A percentile compares a stretch with the other conserved stretches of the same genome.
Conservation (phyloP, 1,140 invertebrate genomes). For the Ips nitidus region DNA sequence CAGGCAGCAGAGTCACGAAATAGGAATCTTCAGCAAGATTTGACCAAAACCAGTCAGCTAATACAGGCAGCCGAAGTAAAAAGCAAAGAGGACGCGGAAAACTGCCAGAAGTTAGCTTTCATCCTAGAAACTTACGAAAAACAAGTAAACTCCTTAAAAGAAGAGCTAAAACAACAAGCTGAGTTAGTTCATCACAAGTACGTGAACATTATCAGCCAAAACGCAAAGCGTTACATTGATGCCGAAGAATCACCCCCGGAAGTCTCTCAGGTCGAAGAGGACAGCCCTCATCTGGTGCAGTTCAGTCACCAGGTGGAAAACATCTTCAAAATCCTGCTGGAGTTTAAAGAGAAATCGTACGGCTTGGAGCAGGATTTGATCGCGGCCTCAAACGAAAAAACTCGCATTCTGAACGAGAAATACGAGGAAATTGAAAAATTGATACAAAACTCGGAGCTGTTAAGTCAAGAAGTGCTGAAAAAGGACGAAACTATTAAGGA, state of each 20-base stretch:
- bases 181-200: conserved; percentile 41
- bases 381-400: conserved; percentile 47
- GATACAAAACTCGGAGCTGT: conserved; percentile 44
- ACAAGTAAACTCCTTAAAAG: conserved; percentile 40
- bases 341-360: conserved; percentile 49
- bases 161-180: conserved; percentile 21
- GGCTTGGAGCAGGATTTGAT: conserved; percentile 49
- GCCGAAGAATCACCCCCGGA: conserved; percentile 41
- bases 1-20: conserved; percentile 28
- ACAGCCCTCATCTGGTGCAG: conserved; percentile 38
- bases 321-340: conserved; percentile 49
- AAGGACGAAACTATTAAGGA: conserved; percentile 51
- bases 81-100: conserved; percentile 38
- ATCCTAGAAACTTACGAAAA: conserved; percentile 45
- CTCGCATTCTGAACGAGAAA: conserved; percentile 43
- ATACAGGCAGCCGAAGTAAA: conserved; percentile 33
- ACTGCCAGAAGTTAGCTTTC: conserved; percentile 39
- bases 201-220: conserved; percentile 54
- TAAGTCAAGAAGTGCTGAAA: conserved; percentile 46
- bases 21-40: conserved; percentile 27
- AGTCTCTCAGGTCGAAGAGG: neutral
- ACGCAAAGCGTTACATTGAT: conserved; percentile 56
- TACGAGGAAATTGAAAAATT: conserved; percentile 50
- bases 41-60: conserved; percentile 30
- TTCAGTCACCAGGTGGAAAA: conserved; percentile 48